Percentiles rank a stretch among this genome's conserved stretches.
phyloP scores from a whole-genome alignment of 2,888 invertebrate genomes.

The Eueremaeus valkanovi region DNA sequence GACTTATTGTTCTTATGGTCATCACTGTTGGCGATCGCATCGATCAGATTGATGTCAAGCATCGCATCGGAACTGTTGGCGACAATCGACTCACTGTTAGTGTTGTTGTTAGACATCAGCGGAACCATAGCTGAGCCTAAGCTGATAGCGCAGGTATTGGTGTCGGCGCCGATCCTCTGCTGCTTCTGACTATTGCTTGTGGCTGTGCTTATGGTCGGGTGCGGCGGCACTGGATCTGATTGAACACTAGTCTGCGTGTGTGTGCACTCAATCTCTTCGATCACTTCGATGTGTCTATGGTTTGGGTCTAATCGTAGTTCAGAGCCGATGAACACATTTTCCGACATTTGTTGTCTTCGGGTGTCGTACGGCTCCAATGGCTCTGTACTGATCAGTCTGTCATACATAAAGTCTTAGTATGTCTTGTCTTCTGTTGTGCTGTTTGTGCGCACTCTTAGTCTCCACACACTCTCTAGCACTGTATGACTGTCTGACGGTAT shows the following conservation, averaged over 20 bases:
- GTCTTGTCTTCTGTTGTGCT: not conserved
- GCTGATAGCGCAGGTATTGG: too few relatives aligned
- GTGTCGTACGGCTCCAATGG: too few relatives aligned
- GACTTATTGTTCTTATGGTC: not conserved
- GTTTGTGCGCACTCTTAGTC: not conserved
- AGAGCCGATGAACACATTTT: not conserved
- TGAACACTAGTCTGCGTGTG: too few relatives aligned
- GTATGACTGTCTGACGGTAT: too few relatives aligned
- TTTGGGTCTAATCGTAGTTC: too few relatives aligned
- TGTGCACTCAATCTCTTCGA: too few relatives aligned
- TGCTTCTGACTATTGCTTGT: not conserved
- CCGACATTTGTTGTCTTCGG: conserved; percentile 25
- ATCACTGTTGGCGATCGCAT: not conserved
- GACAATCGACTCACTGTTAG: not conserved
- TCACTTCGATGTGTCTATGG: too few relatives aligned
- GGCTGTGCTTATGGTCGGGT: not conserved
- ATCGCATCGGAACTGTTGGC: not conserved
- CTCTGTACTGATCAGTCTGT: not conserved
- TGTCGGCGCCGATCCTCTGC: not conserved
- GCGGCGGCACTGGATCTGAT: too few relatives aligned
- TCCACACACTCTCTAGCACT: too few relatives aligned
- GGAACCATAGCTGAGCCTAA: conserved; percentile 15
- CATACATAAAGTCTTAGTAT: not conserved
- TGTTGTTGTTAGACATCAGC: not conserved
- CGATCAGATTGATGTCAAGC: not conserved